phyloP scores from a whole-genome alignment of 2,888 invertebrate genomes.

The Drosophila nr. medialis region DNA sequence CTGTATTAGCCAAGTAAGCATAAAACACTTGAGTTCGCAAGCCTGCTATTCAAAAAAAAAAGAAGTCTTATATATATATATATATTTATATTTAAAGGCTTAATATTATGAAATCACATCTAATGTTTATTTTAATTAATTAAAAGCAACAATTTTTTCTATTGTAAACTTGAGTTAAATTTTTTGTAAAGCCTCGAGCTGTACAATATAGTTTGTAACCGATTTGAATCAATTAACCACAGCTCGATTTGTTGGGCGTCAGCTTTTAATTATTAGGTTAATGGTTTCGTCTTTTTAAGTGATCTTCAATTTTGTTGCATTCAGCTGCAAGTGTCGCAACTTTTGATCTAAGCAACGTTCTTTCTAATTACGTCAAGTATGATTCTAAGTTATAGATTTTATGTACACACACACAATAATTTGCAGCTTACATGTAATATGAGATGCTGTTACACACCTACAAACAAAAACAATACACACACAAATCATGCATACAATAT shows the following conservation, averaged over 20 bases:
- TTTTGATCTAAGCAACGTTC: conserved; percentile 11
- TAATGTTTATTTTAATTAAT: conserved; percentile 46
- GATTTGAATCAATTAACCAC: neutral
- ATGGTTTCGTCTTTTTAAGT: conserved; percentile 22
- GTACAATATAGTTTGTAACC: conserved; percentile 7
- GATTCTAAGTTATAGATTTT: conserved; percentile 10
- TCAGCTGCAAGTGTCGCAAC: conserved; percentile 22
- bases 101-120: conserved; percentile 35
- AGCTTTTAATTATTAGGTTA: conserved; percentile 8
- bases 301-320: conserved; percentile 23
- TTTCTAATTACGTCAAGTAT: conserved; percentile 19
- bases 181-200: conserved; percentile 6
- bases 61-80: conserved; percentile 10
- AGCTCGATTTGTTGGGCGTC: conserved; percentile 20
- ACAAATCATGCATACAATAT: neutral
- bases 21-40: conserved; percentile 31
- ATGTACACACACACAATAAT: neutral
- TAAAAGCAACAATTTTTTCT: conserved; percentile 17
- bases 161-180: conserved; percentile 25
- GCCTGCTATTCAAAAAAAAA: conserved; percentile 19
- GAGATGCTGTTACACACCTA: neutral
- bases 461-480: conserved; percentile 3
- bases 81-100: conserved; percentile 17
- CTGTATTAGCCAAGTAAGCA: conserved; percentile 56
- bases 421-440: neutral